A percentile compares a stretch with the other conserved stretches of the same genome.
Evolutionary conservation across 2,113 vertebrate species (phyloP).

Genomic region (Pyrgilauda ruficollis): DNA sequence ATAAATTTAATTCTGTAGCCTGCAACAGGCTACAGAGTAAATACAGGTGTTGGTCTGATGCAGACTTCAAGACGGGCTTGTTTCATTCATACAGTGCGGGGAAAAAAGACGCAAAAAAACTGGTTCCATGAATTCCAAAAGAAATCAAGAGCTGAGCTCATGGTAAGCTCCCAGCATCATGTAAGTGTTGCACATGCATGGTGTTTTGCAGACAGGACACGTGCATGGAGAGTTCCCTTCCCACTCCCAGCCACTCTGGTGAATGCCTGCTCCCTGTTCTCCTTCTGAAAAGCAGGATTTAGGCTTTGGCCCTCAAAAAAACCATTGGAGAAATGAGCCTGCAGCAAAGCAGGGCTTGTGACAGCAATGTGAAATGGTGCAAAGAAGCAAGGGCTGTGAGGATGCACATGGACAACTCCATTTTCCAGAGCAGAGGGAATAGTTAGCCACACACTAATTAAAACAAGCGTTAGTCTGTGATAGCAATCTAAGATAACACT

Average conservation of each 20-base stretch:
- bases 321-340: background rate
- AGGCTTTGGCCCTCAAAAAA: background rate
- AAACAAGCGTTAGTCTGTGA: conserved; percentile 28
- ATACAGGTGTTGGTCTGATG: background rate
- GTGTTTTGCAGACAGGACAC: background rate
- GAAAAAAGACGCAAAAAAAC: background rate
- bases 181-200: background rate
- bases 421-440: background rate
- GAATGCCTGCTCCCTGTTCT: background rate
- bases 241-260: background rate
- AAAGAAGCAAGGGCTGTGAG: background rate
- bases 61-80: background rate
- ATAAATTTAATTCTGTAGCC: background rate
- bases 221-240: background rate
- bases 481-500: conserved; percentile 33
- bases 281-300: background rate
- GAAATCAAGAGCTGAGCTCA: background rate
- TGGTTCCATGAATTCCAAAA: background rate
- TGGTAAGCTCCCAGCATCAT: accelerated
- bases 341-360: background rate
- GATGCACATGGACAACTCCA: background rate
- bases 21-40: background rate
- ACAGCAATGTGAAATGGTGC: background rate
- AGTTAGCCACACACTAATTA: conserved; percentile 29
- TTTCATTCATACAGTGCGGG: background rate